Base-by-base conservation (phyloP, 2,888 invertebrate genomes). In the Tetramorium bicarinatum region DNA sequence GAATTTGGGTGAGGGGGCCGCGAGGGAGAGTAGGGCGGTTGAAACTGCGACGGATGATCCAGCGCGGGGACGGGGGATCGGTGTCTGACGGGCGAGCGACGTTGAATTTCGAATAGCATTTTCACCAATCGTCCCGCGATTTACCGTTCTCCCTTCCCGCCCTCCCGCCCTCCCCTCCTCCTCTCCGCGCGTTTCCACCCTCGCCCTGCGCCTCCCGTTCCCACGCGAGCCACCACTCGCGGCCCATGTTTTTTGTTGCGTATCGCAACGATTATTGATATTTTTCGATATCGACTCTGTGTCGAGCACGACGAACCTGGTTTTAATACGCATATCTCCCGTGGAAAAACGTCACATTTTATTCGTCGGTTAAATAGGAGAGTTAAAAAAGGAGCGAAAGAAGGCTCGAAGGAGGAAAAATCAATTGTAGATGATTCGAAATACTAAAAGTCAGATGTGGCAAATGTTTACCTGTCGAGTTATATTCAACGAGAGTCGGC, bases 51-150 rank as follows among this genome's bases (percentile, higher is more conserved):
- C 71, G 79, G 79, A 79, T 79, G 79, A 79, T 79, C 71, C 77
- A 87, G 72, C 84, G 79, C 47, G 79, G 71, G 69, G 81, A 18
- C n/a, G 21, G 25, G 61, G 72, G 9, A 3, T 84, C 56, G 88
- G 88, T 89, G 89, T 86, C 88, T 89, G 89, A 89, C 87, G 89
- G 82, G 89, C 91, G 91, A 91, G 86, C 90, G 88, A 90, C 88
- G 91, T 91, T 90, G 91, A 90, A 88, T 91, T 90, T 88, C 88
- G 91, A 88, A 91, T 90, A 89, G 89, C 90, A 91, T 90, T 90
- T 91, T 91, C 91, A 87, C 88, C 88, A 87, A 88, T 91, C 86
- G 85, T 90, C 91, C 88, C 82, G 88, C 91, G 90, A 90, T 91
- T 90, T 89, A 87, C 88, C 85, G 84, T 52, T 88, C 69, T 82